phyloP scores from a whole-genome alignment of 2,888 invertebrate species.

The Imbricaverruca yamaguchii region DNA sequence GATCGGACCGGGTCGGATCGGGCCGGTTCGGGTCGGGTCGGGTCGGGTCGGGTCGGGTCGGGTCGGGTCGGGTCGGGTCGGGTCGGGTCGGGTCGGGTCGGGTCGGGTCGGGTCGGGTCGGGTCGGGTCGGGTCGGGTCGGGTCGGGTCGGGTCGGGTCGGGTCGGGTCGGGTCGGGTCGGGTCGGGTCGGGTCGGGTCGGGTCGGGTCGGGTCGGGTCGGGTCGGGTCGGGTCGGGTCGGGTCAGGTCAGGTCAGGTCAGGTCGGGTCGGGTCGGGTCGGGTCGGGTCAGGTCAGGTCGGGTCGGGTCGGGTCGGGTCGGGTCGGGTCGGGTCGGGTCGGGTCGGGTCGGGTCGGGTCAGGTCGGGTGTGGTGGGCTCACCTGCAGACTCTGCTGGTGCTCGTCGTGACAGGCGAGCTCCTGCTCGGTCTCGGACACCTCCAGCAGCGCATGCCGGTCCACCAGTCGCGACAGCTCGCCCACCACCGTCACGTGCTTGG shows the following conservation, averaged over 20 bases:
- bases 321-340: not conserved
- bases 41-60: slow-evolving; percentile 22
- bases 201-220: slow-evolving; percentile 20
- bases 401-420: slow-evolving; percentile 69
- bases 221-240: slow-evolving; percentile 19
- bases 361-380: slow-evolving; percentile 32
- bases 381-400: slow-evolving; percentile 53
- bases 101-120: not conserved
- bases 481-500: slow-evolving; percentile 94
- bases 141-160: not conserved
- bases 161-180: slow-evolving; percentile 21
- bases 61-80: slow-evolving; percentile 21
- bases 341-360: not conserved
- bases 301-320: not conserved
- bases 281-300: slow-evolving; percentile 6
- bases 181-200: slow-evolving; percentile 19
- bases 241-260: slow-evolving; percentile 1
- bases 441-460: slow-evolving; percentile 65
- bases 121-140: slow-evolving; percentile 1
- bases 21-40: slow-evolving; percentile 9
- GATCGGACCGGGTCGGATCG: not conserved
- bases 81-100: slow-evolving; percentile 5
- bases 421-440: slow-evolving; percentile 89
- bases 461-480: slow-evolving; percentile 87
- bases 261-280: slow-evolving; percentile 21